Base-by-base conservation (phyloP, 1,140 invertebrate species). In the Procambarus clarkii region DNA sequence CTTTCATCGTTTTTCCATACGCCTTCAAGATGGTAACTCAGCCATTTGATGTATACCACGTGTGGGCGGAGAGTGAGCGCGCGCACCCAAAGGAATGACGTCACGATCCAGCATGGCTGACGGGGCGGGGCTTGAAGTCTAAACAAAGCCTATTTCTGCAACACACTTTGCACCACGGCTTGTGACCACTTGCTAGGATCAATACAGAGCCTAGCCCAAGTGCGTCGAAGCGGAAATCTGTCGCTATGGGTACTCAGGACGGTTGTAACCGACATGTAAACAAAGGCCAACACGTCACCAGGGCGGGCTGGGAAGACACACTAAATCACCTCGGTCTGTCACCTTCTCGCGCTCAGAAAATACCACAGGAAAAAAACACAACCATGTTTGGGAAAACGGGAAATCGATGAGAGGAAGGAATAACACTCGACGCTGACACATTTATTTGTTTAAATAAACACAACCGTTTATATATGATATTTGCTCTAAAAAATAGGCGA, bases 61-160 rank as follows among this genome's bases (percentile, higher is more conserved):
- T 91, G 89, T 91, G 83, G 89, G 89, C 89, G 89, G 89, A 58
- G 74, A 86, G 58, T 85, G 76, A 21, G 89, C 89, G 89, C 89
- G 77, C 89, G 82, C 81, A 86, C 44, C 58, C 9, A 11, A 86
- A 85, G 82, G 89, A 71, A 91, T 91, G 89, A 91, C 89, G 89
- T 91, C 89, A 91, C 76, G 21, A 91, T 91, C 89, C 89, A 91
- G 82, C 89, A 91, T 91, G 89, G 89, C 89, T 86, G 89, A 77
- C 89, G 81, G 89, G 89, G 89, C 89, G 89, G 89, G 54, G 89
- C 89, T 71, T 79, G 45, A 21, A 79, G 21, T 64, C 82, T 69
- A 91, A 91, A 91, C 89, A 91, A 91, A 86, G 89, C 89, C 89
- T 85, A 91, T 91, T 91, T 91, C 83, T 91, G 82, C 89, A 91